Evolutionary conservation across 2,797 vertebrate genomes (phyloP).

Genomic region (Discoglossus pictus): DNA sequence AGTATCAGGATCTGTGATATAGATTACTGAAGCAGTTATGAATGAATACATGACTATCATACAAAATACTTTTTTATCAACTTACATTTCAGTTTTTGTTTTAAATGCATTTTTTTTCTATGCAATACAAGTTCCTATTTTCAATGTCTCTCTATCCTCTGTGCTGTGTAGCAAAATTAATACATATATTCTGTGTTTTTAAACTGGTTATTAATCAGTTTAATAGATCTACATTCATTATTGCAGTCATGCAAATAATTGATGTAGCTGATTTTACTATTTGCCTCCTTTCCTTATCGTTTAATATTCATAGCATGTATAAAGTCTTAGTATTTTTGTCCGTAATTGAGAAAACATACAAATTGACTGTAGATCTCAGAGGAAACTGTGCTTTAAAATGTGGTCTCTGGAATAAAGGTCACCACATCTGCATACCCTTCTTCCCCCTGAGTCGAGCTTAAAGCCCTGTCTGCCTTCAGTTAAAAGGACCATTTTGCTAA

Average conservation of each 20-base stretch:
- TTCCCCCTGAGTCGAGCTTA: conserved; percentile 85
- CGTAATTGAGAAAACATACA: conserved; percentile 68
- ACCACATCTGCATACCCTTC: conserved; percentile 88
- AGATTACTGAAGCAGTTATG: too few species aligned
- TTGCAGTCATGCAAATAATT: too few species aligned
- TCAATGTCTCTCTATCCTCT: too few species aligned
- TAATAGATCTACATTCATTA: too few species aligned
- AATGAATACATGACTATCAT: too few species aligned
- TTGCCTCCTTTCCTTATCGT: conserved; percentile 74
- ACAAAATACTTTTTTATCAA: too few species aligned
- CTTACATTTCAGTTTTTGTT: too few species aligned
- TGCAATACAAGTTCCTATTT: too few species aligned
- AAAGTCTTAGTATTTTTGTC: conserved; percentile 84
- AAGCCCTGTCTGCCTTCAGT: conserved; percentile 79
- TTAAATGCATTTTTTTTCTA: conserved; percentile 33
- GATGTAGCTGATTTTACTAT: conserved; percentile 61
- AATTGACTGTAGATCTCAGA: conserved; percentile 74
- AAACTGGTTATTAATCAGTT: too few species aligned
- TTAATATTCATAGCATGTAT: conserved; percentile 80
- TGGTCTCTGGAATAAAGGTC: conserved; percentile 94
- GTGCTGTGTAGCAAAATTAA: too few species aligned
- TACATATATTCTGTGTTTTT: too few species aligned
- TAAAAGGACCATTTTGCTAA: conserved; percentile 66
- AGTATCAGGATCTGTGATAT: too few species aligned
- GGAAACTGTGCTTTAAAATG: conserved; percentile 85